These are phyloP conservation scores for Choreutis nemorana DNA, from an alignment of 2,888 invertebrate genomes.

Conservation along the genomic window DNA sequence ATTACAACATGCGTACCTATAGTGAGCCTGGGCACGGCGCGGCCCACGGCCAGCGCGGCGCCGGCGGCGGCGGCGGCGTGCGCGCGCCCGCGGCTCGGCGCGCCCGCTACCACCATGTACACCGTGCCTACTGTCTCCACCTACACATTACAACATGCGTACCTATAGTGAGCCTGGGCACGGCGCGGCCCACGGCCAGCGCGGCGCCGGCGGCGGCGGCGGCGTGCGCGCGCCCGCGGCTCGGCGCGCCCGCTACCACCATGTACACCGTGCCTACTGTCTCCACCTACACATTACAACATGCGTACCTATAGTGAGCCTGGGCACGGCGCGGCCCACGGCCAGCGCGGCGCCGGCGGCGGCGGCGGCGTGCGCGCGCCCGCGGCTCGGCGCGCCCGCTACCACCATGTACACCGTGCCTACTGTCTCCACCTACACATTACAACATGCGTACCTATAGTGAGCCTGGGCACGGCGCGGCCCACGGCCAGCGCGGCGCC, in stretches of 20 bases:
- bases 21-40: constrained; percentile 71
- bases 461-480: constrained; percentile 71
- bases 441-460: constrained; percentile 46
- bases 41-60: constrained; percentile 77
- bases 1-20: constrained; percentile 34
- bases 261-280: constrained; percentile 91
- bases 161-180: constrained; percentile 70
- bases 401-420: constrained; percentile 92
- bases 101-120: constrained; percentile 91
- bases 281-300: constrained; percentile 74
- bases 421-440: constrained; percentile 85
- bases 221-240: constrained; percentile 76
- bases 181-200: constrained; percentile 74
- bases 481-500: constrained; percentile 81
- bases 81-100: constrained; percentile 74
- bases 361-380: constrained; percentile 76
- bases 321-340: constrained; percentile 73
- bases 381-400: constrained; percentile 81
- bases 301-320: constrained; percentile 65
- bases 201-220: constrained; percentile 81
- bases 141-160: too few species aligned
- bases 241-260: constrained; percentile 88
- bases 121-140: constrained; percentile 91
- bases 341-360: constrained; percentile 82
- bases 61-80: constrained; percentile 83